Evolutionary conservation across 2,797 vertebrate species (phyloP), one percentile per base, ranked within the genome.

Genomic region (Xerus rutilus): DNA sequence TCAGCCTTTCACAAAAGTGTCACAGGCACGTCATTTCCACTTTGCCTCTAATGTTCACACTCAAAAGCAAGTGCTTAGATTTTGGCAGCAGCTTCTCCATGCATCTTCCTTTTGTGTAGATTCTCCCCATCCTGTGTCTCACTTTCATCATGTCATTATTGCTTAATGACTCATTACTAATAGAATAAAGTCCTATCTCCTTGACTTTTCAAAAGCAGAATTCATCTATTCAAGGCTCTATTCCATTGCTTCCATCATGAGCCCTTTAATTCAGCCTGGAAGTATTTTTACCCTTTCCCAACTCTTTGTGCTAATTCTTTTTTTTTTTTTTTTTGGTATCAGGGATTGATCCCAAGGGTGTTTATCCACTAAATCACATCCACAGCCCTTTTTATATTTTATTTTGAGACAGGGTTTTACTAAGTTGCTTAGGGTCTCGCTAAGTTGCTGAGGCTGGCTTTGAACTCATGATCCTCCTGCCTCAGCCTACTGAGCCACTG

Each of bases 101-200:
- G 65, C 30, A 82, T 73, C 43, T 93, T 86, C 54, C 76, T 43
- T 95, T 86, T 72, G 67, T 93, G 54, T 88, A 88, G 78, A 85
- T 86, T 88, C 64, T 96, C 57, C 81, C 91, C 81, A 83, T 91
- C 23, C 89, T 70, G 8, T 39, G 47, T 84, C 65, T 92, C 45
- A 81, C 70, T 96, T 96, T 95, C 83, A 89, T 96, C 74, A 76
- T 86, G 83, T 94, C 92, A 89, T 89, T 94, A 84, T 95, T 89
- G 86, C 91, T 93, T 95, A 95, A 96, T 94, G 93, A 94, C 83
- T 96, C 92, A 94, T 95, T 92, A 81, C 92, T 96, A 94, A 96
- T 82, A 92, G 77, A 95, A 92, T 90, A 92, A 97, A 96, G 84
- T 91, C 85, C 76, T 94, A 95, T 91, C 86, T 84, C 78, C 74